phyloP scores from a whole-genome alignment of 2,113 vertebrate species.

The Carlito syrichta region DNA sequence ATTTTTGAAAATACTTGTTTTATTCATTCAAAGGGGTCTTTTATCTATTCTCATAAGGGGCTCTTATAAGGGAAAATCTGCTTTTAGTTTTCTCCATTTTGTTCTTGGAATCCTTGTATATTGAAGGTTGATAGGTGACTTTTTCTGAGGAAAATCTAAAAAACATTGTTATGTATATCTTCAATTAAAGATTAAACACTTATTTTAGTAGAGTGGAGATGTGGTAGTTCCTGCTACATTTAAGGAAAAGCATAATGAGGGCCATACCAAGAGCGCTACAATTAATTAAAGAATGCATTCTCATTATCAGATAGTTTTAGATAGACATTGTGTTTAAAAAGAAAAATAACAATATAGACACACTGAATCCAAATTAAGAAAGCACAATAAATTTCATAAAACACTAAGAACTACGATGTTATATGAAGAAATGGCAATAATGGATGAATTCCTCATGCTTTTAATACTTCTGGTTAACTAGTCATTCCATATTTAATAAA shows the following conservation, averaged over 20 bases:
- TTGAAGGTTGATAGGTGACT: neutral
- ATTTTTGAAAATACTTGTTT: neutral
- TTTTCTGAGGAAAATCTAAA: neutral
- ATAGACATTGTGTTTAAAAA: neutral
- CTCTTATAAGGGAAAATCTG: neutral
- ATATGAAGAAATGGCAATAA: conserved; percentile 75
- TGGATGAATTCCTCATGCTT: conserved; percentile 75
- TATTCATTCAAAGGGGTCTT: neutral
- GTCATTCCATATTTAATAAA: conserved; percentile 75
- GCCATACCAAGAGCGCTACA: neutral
- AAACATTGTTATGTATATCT: neutral
- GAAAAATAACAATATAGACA: conserved; percentile 52
- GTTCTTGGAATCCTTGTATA: neutral
- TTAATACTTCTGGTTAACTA: conserved; percentile 75
- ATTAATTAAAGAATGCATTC: conserved; percentile 29
- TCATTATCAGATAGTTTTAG: conserved; percentile 48
- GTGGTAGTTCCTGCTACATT: conserved; percentile 14
- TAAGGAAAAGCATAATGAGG: conserved; percentile 44
- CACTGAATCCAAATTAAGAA: conserved; percentile 72
- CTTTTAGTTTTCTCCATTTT: neutral
- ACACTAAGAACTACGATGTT: conserved; percentile 61
- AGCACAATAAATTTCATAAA: conserved; percentile 67
- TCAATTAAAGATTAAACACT: neutral
- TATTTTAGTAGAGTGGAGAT: neutral
- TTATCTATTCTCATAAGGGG: neutral